Percentiles rank a stretch among this genome's conserved stretches.
Evolutionary conservation across 1,140 invertebrate genomes (phyloP).

Genomic region (Leptestheria dahalacensis): DNA sequence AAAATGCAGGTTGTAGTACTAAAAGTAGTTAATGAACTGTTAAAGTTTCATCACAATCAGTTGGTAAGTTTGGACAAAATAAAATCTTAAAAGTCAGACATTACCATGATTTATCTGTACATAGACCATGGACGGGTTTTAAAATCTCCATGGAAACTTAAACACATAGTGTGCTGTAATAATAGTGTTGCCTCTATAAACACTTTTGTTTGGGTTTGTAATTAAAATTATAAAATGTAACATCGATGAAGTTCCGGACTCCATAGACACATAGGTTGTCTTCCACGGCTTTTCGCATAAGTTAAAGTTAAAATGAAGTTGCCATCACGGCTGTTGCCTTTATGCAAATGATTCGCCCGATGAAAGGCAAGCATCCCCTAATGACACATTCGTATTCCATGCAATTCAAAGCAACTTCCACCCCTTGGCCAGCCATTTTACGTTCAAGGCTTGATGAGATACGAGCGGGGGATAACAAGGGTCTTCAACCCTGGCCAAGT

Average conservation of each 20-base stretch:
- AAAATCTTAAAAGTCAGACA: too few species aligned
- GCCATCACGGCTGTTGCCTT: neutral
- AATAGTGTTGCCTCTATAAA: neutral
- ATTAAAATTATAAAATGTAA: neutral
- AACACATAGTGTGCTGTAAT: too few species aligned
- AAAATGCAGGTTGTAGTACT: too few species aligned
- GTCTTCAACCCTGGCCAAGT: neutral
- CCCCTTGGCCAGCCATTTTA: neutral
- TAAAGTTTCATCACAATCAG: neutral
- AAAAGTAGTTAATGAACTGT: too few species aligned
- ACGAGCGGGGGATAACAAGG: neutral
- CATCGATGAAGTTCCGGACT: too few species aligned
- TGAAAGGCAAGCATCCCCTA: neutral
- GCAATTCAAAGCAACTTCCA: neutral
- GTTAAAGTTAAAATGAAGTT: too few species aligned
- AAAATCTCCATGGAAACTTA: too few species aligned
- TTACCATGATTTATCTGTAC: too few species aligned
- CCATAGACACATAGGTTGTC: too few species aligned
- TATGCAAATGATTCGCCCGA: neutral
- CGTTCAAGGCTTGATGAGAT: too few species aligned
- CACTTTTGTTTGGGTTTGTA: neutral
- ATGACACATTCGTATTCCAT: neutral
- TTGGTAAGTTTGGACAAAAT: too few species aligned
- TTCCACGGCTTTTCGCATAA: neutral
- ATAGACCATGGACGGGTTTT: too few species aligned